Conservation (phyloP, 1,140 invertebrate genomes). For the Globodera rostochiensis region DNA sequence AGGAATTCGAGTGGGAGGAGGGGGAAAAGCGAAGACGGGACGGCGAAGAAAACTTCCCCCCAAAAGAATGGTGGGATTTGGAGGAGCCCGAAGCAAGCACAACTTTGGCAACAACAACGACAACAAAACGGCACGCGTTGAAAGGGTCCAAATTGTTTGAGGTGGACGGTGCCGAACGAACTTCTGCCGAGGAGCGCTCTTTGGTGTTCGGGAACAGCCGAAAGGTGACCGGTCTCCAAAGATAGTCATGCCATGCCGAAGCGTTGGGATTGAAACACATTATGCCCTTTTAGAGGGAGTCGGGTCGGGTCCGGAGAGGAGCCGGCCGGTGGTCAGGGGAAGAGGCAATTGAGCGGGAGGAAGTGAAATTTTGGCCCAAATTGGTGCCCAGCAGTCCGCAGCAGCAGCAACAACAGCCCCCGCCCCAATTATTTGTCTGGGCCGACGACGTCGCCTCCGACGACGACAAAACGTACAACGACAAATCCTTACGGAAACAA, state of each 20-base stretch:
- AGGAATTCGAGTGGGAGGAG: conserved; percentile 22
- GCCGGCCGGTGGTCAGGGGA: not conserved
- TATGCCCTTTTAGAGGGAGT: not conserved
- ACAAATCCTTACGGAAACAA: not conserved
- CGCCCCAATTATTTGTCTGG: not conserved
- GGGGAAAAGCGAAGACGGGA: not conserved
- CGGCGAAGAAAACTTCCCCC: conserved; percentile 8
- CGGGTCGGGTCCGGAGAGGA: conserved; percentile 7
- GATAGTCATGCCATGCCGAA: not conserved
- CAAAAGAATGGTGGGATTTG: conserved; percentile 25
- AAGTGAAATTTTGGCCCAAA: conserved; percentile 19
- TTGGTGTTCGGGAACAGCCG: not conserved
- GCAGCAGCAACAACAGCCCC: not conserved
- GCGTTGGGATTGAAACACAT: not conserved
- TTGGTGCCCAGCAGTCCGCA: conserved; percentile 8
- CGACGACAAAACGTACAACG: not conserved
- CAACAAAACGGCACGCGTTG: not conserved
- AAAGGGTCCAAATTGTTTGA: not conserved
- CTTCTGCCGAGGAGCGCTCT: not conserved
- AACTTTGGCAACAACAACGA: not conserved
- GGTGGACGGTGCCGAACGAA: not conserved
- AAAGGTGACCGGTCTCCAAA: not conserved
- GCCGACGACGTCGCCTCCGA: not conserved
- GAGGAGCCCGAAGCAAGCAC: conserved; percentile 1
- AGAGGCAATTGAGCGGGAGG: conserved; percentile 18